Evolutionary conservation across 2,888 invertebrate genomes (phyloP), one percentile per base, ranked within the genome.

Genomic region (Oligia fasciuncula): DNA sequence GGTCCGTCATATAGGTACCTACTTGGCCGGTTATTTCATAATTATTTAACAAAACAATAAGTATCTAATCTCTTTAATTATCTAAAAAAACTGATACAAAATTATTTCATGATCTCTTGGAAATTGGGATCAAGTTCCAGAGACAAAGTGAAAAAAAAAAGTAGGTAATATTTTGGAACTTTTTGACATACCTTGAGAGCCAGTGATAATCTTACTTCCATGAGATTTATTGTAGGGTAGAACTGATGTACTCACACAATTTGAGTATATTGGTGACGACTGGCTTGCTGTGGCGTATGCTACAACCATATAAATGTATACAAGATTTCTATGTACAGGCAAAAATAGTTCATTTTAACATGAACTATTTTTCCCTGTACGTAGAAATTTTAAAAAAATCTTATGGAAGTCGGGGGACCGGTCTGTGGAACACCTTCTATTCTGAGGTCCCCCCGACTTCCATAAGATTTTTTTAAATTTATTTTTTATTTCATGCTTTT

Each of bases 211-310:
- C 89, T 96, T 97, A 85, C 97, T 96, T 72, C 96, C 97, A 89
- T 97, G 97, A 69, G 96, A 94, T 87, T 97, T 96, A 88, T 97
- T 97, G 91, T 97, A 97, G 2, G 97, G 96, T 86, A 97, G 95
- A 29, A 96, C 97, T 49, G 97, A 95, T 46, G 97, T 95, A 90
- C 93, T 96, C 69, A 97, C 94, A 87, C 96, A 97, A 85, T 97
- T 97, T 17, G 97, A 97, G 88, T 97, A 97, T 85, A 97, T 97
- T 54, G 96, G 96, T 3, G 97, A 95, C 2, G 97, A 94, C 80
- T 95, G 96, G 81, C 95, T 95, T 73, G 93, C 94, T 68, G 94
- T 92, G 66, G 95, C 93, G 81, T 95, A 97, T 11, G 95, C 96
- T 97, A 91, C 43, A 95, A 94, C 54, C 14, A 83, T 29, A 54